Conservation (phyloP, 1,140 invertebrate genomes). For the Zaprionus ghesquierei region DNA sequence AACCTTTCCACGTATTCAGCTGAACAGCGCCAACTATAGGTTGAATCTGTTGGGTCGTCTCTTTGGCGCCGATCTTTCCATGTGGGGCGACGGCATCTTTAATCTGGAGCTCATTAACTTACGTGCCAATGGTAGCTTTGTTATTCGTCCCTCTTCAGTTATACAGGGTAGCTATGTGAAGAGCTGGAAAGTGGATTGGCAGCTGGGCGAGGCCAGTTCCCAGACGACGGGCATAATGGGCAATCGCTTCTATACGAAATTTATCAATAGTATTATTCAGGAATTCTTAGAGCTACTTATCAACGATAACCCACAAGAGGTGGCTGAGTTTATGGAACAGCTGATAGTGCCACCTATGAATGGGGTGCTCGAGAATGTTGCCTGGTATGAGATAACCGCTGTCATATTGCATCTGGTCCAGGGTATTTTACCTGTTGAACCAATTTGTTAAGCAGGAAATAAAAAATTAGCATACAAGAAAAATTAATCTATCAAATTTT, state of each 20-base stretch:
- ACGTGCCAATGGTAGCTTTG: slow-evolving; percentile 63
- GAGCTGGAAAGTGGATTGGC: slow-evolving; percentile 59
- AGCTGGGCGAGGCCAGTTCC: slow-evolving; percentile 53
- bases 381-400: slow-evolving; percentile 69
- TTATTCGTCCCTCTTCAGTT: slow-evolving; percentile 49
- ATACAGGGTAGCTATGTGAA: slow-evolving; percentile 40
- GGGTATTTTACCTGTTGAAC: slow-evolving; percentile 60
- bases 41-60: slow-evolving; percentile 43
- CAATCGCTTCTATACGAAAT: slow-evolving; percentile 44
- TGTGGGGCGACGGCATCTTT: slow-evolving; percentile 61
- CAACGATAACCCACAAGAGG: slow-evolving; percentile 60
- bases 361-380: slow-evolving; percentile 55
- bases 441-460: slow-evolving; percentile 54
- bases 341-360: slow-evolving; percentile 61
- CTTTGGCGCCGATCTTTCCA: slow-evolving; percentile 29
- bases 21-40: slow-evolving; percentile 58
- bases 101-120: slow-evolving; percentile 56
- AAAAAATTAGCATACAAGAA: not conserved
- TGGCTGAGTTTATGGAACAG: slow-evolving; percentile 56
- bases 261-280: slow-evolving; percentile 58
- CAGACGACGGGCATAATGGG: slow-evolving; percentile 61
- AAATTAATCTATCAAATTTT: not conserved
- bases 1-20: slow-evolving; percentile 48
- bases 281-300: slow-evolving; percentile 64
- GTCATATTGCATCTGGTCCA: slow-evolving; percentile 61